Conservation (phyloP, 2,888 invertebrate genomes). For the Pyrocoelia pectoralis region DNA sequence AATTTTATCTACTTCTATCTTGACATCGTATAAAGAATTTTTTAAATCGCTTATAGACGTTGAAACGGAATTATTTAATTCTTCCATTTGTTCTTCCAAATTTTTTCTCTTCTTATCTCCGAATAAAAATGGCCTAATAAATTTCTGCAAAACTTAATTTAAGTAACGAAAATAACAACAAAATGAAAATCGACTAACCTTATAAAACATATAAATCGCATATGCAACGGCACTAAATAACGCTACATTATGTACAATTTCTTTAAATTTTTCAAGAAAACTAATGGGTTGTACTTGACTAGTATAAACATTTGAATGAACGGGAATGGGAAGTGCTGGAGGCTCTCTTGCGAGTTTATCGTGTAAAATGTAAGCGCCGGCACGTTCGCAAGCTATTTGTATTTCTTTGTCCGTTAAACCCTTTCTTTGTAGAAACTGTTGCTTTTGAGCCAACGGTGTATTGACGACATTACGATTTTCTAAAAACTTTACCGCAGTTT, state of each 20-base stretch:
- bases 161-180: not conserved
- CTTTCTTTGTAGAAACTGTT: conserved; percentile 79
- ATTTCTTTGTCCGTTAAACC: conserved; percentile 81
- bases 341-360: conserved; percentile 44
- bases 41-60: conserved; percentile 67
- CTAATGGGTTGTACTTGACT: conserved; percentile 52
- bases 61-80: conserved; percentile 73
- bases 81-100: conserved; percentile 71
- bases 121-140: conserved; percentile 72
- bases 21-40: conserved; percentile 70
- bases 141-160: conserved; percentile 60
- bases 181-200: conserved; percentile 63
- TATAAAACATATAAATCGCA: conserved; percentile 82
- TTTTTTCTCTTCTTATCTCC: conserved; percentile 71
- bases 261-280: conserved; percentile 66
- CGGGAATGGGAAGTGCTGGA: conserved; percentile 47
- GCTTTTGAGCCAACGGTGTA: conserved; percentile 80
- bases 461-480: conserved; percentile 84
- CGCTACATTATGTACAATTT: conserved; percentile 75
- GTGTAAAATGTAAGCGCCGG: conserved; percentile 58
- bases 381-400: conserved; percentile 75
- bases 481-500: conserved; percentile 86
- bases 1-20: conserved; percentile 69
- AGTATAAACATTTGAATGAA: not conserved
- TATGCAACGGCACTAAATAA: conserved; percentile 82